phyloP scores from a whole-genome alignment of 2,888 invertebrate species.

The Phyllotreta cruciferae region DNA sequence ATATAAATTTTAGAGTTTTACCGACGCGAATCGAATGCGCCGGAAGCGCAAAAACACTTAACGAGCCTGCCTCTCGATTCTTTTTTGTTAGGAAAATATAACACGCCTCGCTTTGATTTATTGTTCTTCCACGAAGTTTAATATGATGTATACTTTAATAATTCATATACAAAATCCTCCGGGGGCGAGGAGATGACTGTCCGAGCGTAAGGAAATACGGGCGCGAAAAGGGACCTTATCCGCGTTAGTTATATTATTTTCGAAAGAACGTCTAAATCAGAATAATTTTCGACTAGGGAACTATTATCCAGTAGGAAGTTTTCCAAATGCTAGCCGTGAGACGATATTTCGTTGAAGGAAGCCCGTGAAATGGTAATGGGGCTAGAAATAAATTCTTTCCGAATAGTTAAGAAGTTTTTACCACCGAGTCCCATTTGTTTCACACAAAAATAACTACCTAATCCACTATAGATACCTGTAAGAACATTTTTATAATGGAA shows the following conservation, averaged over 20 bases:
- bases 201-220: slow-evolving; percentile 21
- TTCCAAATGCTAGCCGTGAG: slow-evolving; percentile 23
- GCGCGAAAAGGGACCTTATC: slow-evolving; percentile 10
- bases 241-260: slow-evolving; percentile 29
- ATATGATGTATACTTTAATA: slow-evolving; percentile 26
- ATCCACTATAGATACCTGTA: too few species aligned
- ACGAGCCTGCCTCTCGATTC: not conserved
- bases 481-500: too few species aligned
- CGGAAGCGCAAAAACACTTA: not conserved
- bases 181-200: slow-evolving; percentile 19
- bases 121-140: slow-evolving; percentile 12
- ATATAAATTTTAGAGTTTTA: too few species aligned
- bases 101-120: slow-evolving; percentile 17
- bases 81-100: not conserved
- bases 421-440: not conserved
- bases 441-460: too few species aligned
- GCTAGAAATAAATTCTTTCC: not conserved
- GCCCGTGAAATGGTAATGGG: slow-evolving; percentile 21
- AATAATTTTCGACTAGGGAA: slow-evolving; percentile 43
- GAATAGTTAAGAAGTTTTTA: slow-evolving; percentile 1
- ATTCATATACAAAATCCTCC: slow-evolving; percentile 23
- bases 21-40: not conserved
- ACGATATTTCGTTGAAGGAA: slow-evolving; percentile 23
- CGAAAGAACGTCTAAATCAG: slow-evolving; percentile 40
- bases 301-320: slow-evolving; percentile 35